A percentile compares a stretch with the other conserved stretches of the same genome.
Evolutionary conservation across 2,113 vertebrate genomes (phyloP).

Genomic region (Anhinga rufa): DNA sequence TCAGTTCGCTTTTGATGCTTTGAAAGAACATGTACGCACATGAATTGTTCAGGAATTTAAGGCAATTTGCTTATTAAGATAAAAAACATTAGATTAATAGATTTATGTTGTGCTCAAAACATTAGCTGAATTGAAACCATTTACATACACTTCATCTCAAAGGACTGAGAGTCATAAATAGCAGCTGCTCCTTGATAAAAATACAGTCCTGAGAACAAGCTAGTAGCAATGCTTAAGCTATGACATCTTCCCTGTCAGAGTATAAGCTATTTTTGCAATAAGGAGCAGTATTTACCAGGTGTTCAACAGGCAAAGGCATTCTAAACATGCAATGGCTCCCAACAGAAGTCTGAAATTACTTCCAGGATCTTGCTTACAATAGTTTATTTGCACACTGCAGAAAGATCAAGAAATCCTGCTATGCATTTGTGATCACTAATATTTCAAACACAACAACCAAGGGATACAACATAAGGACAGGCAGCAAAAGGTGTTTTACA

Average conservation of each 20-base stretch:
- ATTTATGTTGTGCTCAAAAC: conserved; percentile 38
- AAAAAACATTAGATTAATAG: not conserved
- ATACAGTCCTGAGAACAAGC: conserved; percentile 59
- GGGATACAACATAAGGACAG: conserved; percentile 60
- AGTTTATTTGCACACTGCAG: conserved; percentile 72
- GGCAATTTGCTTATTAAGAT: conserved; percentile 61
- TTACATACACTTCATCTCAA: conserved; percentile 48
- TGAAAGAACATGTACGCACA: conserved; percentile 24
- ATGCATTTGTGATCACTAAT: conserved; percentile 64
- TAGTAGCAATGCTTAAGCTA: conserved; percentile 52
- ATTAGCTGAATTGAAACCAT: conserved; percentile 37
- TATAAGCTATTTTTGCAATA: conserved; percentile 53
- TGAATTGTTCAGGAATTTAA: conserved; percentile 39
- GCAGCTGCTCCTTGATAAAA: conserved; percentile 58
- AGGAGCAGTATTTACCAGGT: conserved; percentile 53
- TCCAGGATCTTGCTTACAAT: conserved; percentile 72
- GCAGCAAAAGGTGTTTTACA: conserved; percentile 51
- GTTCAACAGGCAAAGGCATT: conserved; percentile 49
- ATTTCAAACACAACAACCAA: conserved; percentile 64
- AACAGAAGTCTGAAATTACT: conserved; percentile 69
- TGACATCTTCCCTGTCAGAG: conserved; percentile 54
- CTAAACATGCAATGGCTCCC: conserved; percentile 57
- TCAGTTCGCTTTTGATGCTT: conserved; percentile 13
- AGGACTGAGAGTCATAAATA: conserved; percentile 55
- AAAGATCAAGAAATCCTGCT: conserved; percentile 64